Conservation (phyloP, 2,113 vertebrate genomes). For the Macrotus californicus region DNA sequence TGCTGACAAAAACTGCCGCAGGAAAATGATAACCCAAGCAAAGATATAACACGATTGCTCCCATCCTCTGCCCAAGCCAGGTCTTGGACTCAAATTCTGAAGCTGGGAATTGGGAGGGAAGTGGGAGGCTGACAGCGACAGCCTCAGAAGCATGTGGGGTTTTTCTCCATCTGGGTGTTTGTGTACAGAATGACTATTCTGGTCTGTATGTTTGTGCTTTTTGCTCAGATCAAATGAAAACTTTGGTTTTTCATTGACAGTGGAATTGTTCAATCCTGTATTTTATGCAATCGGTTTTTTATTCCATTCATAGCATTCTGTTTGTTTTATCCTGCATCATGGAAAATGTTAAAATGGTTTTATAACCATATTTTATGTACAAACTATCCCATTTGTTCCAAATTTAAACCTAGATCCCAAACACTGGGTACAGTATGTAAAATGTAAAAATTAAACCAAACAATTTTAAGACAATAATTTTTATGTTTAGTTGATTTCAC, state of each 20-base stretch:
- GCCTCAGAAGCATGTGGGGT: background rate
- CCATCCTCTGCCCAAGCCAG: background rate
- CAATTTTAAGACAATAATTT: conserved; percentile 27
- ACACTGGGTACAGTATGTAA: background rate
- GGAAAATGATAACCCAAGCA: background rate
- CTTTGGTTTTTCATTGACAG: background rate
- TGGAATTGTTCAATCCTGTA: background rate
- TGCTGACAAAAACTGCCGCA: background rate
- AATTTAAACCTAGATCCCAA: conserved; percentile 12
- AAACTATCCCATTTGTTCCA: conserved; percentile 31
- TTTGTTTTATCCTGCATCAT: background rate
- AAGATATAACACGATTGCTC: background rate
- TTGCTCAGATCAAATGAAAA: conserved; percentile 31
- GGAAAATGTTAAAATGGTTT: conserved; percentile 37
- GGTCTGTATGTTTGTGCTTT: conserved; percentile 14
- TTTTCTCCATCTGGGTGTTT: conserved; percentile 27
- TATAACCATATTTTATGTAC: conserved; percentile 30
- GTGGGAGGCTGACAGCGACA: background rate
- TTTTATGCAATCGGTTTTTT: conserved; percentile 25
- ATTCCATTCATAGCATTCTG: background rate
- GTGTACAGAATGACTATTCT: background rate
- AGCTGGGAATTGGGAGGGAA: background rate
- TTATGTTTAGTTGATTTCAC: conserved; percentile 36
- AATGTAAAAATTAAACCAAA: background rate
- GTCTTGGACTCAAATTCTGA: background rate